Evolutionary conservation across 2,113 vertebrate species (phyloP).

Genomic region (Periophthalmus modestus): DNA sequence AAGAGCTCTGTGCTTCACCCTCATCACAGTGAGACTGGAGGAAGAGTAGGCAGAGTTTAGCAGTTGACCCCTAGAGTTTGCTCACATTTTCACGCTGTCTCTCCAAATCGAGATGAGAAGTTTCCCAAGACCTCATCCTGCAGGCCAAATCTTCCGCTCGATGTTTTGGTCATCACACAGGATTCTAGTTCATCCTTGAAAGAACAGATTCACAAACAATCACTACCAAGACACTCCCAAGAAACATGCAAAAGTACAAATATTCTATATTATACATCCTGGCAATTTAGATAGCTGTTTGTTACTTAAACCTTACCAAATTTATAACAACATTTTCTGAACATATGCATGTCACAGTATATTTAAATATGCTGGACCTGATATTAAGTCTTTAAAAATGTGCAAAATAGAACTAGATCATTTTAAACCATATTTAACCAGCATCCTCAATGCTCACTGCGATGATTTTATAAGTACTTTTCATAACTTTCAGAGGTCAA

Average conservation of each 20-base stretch:
- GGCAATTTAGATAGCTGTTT: not conserved
- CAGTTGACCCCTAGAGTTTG: slow-evolving; percentile 80
- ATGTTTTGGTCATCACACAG: slow-evolving; percentile 1
- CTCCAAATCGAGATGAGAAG: slow-evolving; percentile 82
- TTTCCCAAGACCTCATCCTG: slow-evolving; percentile 82
- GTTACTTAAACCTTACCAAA: not conserved
- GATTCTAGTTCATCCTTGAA: not conserved
- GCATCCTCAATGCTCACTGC: too few relatives aligned
- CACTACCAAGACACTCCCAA: not conserved
- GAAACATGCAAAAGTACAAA: not conserved
- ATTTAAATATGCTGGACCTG: not conserved
- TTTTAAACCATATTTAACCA: too few relatives aligned
- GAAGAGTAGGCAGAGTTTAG: slow-evolving; percentile 59
- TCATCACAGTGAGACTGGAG: too few relatives aligned
- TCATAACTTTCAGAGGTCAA: too few relatives aligned
- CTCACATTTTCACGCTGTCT: slow-evolving; percentile 74
- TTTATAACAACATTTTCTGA: not conserved
- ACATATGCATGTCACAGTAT: not conserved
- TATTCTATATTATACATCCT: not conserved
- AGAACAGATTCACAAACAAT: not conserved
- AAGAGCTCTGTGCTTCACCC: too few relatives aligned
- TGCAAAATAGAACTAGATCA: too few relatives aligned
- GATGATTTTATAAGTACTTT: too few relatives aligned
- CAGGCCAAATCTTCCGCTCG: not conserved
- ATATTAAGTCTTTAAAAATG: too few relatives aligned